Conservation (phyloP, 2,888 invertebrate genomes). For the Lithophane semibrunnea region DNA sequence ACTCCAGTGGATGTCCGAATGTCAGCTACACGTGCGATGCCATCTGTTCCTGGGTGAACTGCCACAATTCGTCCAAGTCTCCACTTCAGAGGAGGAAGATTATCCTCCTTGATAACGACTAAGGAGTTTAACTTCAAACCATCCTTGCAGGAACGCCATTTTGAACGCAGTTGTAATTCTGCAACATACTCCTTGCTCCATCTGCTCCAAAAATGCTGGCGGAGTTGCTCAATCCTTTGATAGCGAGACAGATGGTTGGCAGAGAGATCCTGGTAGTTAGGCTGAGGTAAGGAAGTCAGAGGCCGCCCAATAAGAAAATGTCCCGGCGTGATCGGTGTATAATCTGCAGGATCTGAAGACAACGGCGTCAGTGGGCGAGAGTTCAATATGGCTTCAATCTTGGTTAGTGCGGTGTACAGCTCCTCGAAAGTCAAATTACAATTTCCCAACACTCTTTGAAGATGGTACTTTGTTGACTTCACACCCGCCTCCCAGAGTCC, state of each 20-base stretch:
- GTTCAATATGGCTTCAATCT: no score
- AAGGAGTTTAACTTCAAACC: not conserved
- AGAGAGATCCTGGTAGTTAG: not conserved
- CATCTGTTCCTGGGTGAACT: no score
- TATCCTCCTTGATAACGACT: not conserved
- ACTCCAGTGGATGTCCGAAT: no score
- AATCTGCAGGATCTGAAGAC: not conserved
- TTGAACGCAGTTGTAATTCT: not conserved
- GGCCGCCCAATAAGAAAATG: not conserved
- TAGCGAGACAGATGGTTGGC: not conserved
- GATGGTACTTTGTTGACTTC: no score
- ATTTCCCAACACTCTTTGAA: no score
- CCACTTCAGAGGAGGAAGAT: no score
- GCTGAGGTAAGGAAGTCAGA: slow-evolving; percentile 1
- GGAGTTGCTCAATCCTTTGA: not conserved
- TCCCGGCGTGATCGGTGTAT: not conserved
- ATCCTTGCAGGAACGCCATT: not conserved
- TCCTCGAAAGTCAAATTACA: no score
- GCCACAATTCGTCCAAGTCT: no score
- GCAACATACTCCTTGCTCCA: slow-evolving; percentile 4
- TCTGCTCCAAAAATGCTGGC: slow-evolving; percentile 9
- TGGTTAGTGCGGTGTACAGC: no score
- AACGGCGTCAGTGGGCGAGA: no score
- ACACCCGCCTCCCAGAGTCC: no score
- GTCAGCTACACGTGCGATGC: no score